Evolutionary conservation across 2,797 vertebrate species (phyloP).

Genomic region (Lates japonicus): DNA sequence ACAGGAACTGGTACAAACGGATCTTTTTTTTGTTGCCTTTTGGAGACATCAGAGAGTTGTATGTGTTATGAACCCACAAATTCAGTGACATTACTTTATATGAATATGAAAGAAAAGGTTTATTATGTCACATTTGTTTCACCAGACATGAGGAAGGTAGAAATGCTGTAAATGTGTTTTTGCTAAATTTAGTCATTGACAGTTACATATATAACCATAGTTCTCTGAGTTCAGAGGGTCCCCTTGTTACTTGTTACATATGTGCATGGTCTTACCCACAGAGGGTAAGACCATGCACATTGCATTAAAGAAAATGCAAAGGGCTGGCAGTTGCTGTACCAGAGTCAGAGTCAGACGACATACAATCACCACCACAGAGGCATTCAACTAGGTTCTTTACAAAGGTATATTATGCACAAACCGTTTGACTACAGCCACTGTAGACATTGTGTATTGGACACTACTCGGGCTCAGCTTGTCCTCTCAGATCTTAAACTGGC

Average conservation of each 20-base stretch:
- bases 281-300: background rate
- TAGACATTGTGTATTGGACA: background rate
- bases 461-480: background rate
- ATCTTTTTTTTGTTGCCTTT: constrained; percentile 99
- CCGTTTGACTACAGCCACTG: background rate
- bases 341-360: background rate
- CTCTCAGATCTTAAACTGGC: constrained; percentile 1
- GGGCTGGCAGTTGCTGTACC: background rate
- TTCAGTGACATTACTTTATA: background rate
- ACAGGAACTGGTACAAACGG: constrained; percentile 97
- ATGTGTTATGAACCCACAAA: background rate
- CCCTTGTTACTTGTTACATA: background rate
- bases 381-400: background rate
- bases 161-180: background rate
- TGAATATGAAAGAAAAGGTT: background rate
- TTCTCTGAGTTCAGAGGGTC: background rate
- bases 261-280: background rate
- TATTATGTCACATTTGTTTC: background rate
- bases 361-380: background rate
- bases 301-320: background rate
- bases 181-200: background rate
- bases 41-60: constrained; percentile 52
- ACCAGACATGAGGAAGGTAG: background rate
- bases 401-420: background rate
- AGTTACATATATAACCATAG: background rate